Base-by-base conservation (phyloP, 1,140 invertebrate species). In the Rhopalosiphum maidis region DNA sequence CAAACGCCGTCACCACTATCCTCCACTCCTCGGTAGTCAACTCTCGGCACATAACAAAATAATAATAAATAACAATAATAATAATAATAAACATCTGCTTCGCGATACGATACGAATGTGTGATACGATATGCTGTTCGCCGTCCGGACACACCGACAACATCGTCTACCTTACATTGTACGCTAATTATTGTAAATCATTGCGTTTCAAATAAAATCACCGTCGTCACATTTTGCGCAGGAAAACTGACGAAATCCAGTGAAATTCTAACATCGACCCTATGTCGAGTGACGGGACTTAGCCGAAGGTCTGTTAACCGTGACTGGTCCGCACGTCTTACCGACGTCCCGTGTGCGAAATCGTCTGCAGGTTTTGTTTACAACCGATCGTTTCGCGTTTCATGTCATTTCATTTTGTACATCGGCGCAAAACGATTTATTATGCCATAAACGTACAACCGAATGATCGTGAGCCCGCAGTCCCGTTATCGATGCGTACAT, bases 71-170 rank as follows among this genome's bases (percentile, higher is more conserved):
- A 89, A 11, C 7, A 89, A 89, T 22, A 35, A 88, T 48, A 88
- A 88, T 51, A 89, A 89, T 89, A 89, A 55, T 54, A 41, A 55
- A 89, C 88, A 89, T 55, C 48, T 55, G 51, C 48, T 55, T 6
- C 5, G 30, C 88, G 37, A 85, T 85, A 85, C 41, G 41, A 30
- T 86, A 46, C 85, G n/a, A 43, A 8, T 48, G 25, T 48, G 7
- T 46, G 11, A 9, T 55, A 41, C 35, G 46, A 88, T 89, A 89
- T 21, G 46, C 6, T 89, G 87, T 21, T 89, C 22, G 30, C 60
- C 23, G 5, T 77, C 37, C n/a, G 54, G 51, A 22, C n/a, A n/a
- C 30, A 77, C 60, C n/a, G 60, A 77, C 60, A 5, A 68, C 60
- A 77, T 35, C 60, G 5, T 18, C 30, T n/a, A 54, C 22, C 22